Base-by-base conservation (phyloP, 2,113 vertebrate species). In the Corvus moneduloides region DNA sequence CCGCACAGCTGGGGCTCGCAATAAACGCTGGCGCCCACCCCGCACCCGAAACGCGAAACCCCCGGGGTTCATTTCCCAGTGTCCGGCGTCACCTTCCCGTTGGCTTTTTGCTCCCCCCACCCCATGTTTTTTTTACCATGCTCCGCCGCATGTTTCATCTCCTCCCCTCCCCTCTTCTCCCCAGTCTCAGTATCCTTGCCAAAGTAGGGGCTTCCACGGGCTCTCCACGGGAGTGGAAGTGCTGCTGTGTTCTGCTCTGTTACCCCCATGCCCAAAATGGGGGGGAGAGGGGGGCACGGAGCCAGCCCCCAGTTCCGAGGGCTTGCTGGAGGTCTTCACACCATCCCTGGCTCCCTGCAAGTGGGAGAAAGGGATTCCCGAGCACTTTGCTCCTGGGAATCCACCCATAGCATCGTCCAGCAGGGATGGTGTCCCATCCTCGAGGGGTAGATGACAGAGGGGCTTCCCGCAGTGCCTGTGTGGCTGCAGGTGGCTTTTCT, bases 261-360 rank as follows among this genome's bases (percentile, higher is more conserved):
- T 3, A 1, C 11, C 22, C 37, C 32, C 32, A 1, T 30, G 14
- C 48, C 30, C 11, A 6, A 14, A 24, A 30, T 0, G 4, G 4
- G 5, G 32, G 54, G 20, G 16, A 17, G 19, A 13, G 9, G 8
- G 4, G 6, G 2, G 5, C n/a, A 6, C 5, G 3, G 22, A 8
- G 39, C 43, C 19, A 68, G 16, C 11, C 10, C 72, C 26, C 68
- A 58, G 41, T 22, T 33, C 76, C 51, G 15, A 27, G 20, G 6
- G 30, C 3, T 87, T 41, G 3, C 48, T 7, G 2, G 26, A 24
- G 39, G 6, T 55, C 17, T 32, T 26, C 63, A 49, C 55, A 32
- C 20, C 54, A 55, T 9, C 41, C 41, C 11, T 80, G 27, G 7
- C 35, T 52, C n/a, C n/a, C 41, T 41, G 9, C 17, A 22, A 48